Percentiles rank a stretch among this genome's conserved stretches.
phyloP scores from a whole-genome alignment of 2,113 vertebrate species.

The Rhinolophus sinicus region DNA sequence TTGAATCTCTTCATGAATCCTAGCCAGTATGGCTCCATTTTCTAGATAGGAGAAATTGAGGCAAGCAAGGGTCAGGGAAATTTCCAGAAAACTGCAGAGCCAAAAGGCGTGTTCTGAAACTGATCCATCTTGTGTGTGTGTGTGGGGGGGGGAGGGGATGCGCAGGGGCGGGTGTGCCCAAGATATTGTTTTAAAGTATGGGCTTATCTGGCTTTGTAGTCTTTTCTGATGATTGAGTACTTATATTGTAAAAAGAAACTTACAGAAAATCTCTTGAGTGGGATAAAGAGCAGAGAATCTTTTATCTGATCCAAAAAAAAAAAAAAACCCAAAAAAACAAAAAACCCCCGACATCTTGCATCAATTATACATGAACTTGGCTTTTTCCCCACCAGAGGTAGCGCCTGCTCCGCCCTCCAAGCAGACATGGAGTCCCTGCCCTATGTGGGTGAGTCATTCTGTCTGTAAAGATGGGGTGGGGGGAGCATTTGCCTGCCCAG shows the following conservation, averaged over 20 bases:
- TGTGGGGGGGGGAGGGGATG: background rate
- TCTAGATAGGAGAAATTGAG: background rate
- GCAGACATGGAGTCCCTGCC: background rate
- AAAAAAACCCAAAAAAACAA: too few relatives aligned
- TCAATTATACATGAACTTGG: background rate
- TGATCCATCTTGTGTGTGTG: background rate
- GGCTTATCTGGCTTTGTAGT: background rate
- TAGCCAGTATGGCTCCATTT: background rate
- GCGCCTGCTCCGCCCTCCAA: fast-evolving
- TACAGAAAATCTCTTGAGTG: constrained; percentile 5
- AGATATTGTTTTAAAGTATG: background rate
- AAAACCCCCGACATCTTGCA: background rate
- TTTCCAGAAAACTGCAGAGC: background rate
- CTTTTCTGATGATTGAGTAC: background rate
- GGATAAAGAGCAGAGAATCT: constrained; percentile 56
- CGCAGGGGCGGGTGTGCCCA: background rate
- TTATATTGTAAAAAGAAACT: background rate
- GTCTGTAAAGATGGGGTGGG: background rate
- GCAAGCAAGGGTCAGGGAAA: background rate
- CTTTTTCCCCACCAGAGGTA: background rate
- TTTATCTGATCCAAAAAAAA: constrained; percentile 20
- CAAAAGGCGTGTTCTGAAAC: background rate
- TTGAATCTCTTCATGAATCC: background rate
- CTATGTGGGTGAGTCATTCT: background rate
- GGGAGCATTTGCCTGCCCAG: background rate